Conservation (phyloP, 2,113 vertebrate species). For the Vireo altiloquus region DNA sequence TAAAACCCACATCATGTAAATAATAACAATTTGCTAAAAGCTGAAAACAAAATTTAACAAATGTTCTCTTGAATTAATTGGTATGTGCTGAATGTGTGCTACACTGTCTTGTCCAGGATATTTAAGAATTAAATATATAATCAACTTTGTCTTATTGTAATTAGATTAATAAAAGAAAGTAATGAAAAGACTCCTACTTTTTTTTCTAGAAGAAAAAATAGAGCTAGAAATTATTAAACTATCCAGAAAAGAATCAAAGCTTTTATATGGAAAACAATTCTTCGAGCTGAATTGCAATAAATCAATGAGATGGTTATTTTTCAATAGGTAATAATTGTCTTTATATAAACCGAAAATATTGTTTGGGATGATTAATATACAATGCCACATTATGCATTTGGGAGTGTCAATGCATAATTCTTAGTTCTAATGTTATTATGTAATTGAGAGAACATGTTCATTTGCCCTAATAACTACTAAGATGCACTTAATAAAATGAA, state of each 20-base stretch:
- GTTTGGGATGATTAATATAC: constrained; percentile 82
- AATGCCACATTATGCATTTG: constrained; percentile 83
- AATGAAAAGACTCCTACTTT: constrained; percentile 16
- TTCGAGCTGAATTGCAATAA: constrained; percentile 69
- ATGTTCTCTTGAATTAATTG: neutral
- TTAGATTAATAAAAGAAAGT: constrained; percentile 33
- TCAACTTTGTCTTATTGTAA: constrained; percentile 46
- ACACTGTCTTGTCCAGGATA: neutral
- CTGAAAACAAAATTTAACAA: neutral
- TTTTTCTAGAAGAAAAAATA: neutral
- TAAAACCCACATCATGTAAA: neutral
- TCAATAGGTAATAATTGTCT: constrained; percentile 82
- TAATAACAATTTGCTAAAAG: neutral
- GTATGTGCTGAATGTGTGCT: neutral
- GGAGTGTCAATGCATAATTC: constrained; percentile 82
- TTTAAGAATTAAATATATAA: constrained; percentile 7
- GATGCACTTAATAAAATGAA: constrained; percentile 96
- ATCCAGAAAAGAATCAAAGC: constrained; percentile 16
- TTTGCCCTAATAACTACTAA: constrained; percentile 94
- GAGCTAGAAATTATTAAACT: constrained; percentile 20
- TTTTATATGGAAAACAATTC: constrained; percentile 55
- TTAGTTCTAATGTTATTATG: constrained; percentile 81
- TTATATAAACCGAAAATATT: constrained; percentile 83
- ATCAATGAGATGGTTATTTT: constrained; percentile 75
- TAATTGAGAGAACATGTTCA: constrained; percentile 85